phyloP scores from a whole-genome alignment of 2,797 vertebrate genomes.

The Graptemys geographica region DNA sequence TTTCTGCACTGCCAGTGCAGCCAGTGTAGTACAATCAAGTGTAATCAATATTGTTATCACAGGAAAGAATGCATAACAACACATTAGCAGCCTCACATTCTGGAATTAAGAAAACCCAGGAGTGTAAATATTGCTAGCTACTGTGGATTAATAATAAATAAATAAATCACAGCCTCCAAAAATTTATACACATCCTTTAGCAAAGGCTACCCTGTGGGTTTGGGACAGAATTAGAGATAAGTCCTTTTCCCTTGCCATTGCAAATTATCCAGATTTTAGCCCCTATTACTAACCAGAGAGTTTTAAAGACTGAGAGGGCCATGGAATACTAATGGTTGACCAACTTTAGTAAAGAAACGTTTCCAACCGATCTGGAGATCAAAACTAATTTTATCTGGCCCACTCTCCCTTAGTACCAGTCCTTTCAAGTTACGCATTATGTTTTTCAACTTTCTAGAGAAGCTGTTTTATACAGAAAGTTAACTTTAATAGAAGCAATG shows the following conservation, averaged over 20 bases:
- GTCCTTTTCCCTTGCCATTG: neutral
- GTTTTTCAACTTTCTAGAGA: neutral
- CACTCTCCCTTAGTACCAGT: neutral
- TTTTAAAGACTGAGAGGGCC: neutral
- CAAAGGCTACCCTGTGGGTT: neutral
- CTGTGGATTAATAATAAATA: neutral
- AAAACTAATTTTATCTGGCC: neutral
- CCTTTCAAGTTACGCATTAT: neutral
- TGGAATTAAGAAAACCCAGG: neutral
- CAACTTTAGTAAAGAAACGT: neutral
- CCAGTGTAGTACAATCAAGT: neutral
- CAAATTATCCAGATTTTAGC: neutral
- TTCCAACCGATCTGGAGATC: neutral
- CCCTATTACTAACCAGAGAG: neutral
- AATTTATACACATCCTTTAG: neutral
- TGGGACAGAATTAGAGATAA: neutral
- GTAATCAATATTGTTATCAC: slow-evolving; percentile 15
- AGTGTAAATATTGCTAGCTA: neutral
- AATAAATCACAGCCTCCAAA: neutral
- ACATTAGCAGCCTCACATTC: neutral
- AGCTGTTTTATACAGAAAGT: neutral
- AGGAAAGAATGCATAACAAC: neutral
- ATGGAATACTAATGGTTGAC: neutral
- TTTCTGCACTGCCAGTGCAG: neutral
- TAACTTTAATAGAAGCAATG: neutral